phyloP scores from a whole-genome alignment of 2,888 invertebrate species.

The Standfussiana lucernea region DNA sequence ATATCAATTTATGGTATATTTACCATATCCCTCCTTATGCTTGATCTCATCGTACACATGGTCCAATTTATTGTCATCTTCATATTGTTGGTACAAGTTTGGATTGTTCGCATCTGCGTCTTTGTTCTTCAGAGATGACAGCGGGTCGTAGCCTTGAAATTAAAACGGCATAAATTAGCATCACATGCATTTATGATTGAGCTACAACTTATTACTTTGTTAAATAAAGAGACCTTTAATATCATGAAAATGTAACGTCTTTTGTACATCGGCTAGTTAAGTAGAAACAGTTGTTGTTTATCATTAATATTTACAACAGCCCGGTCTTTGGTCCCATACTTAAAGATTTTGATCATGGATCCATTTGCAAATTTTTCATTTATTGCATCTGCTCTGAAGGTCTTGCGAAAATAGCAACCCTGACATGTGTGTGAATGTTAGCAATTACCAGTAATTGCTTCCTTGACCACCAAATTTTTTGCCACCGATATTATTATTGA shows the following conservation, averaged over 20 bases:
- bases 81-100: constrained; percentile 95
- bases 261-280: constrained; percentile 26
- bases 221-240: constrained; percentile 18
- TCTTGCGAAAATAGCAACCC: neutral
- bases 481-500: neutral
- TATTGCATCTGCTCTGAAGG: neutral
- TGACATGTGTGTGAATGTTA: neutral
- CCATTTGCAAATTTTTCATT: neutral
- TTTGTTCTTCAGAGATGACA: constrained; percentile 93
- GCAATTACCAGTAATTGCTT: neutral
- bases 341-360: constrained; percentile 7
- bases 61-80: constrained; percentile 94
- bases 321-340: neutral
- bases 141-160: constrained; percentile 90
- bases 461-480: neutral
- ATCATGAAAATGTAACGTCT: constrained; percentile 35
- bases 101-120: constrained; percentile 97
- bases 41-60: constrained; percentile 98
- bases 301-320: constrained; percentile 27
- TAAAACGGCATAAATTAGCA: constrained; percentile 40
- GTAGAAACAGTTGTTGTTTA: constrained; percentile 40
- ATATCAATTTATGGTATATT: constrained; percentile 64
- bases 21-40: constrained; percentile 94
- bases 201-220: neutral
- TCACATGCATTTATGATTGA: constrained; percentile 15